phyloP scores from a whole-genome alignment of 2,888 invertebrate genomes.

The Harmothoe impar region DNA sequence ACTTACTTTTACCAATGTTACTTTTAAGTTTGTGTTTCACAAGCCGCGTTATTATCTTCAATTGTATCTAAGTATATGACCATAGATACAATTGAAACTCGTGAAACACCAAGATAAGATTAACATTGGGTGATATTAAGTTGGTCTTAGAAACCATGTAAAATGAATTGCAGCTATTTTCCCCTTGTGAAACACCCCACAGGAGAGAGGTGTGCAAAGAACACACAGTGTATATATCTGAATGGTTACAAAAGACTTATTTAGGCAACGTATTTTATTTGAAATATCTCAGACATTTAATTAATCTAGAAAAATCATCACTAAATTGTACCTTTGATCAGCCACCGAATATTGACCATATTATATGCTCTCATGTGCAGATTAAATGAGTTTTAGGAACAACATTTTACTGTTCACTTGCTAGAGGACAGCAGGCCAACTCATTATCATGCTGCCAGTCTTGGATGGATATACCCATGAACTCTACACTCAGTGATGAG shows the following conservation, averaged over 20 bases:
- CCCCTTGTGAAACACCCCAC: too few relatives aligned
- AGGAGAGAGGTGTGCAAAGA: neutral
- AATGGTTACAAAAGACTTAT: neutral
- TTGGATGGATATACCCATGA: neutral
- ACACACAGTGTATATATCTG: slow-evolving; percentile 5
- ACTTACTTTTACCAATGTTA: too few relatives aligned
- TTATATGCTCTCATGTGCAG: neutral
- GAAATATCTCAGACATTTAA: neutral
- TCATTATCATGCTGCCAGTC: neutral
- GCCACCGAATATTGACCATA: neutral
- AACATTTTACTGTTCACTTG: neutral
- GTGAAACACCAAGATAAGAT: too few relatives aligned
- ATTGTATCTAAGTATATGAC: too few relatives aligned
- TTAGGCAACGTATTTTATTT: neutral
- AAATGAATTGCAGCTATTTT: too few relatives aligned
- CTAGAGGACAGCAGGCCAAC: neutral
- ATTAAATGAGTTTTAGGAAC: neutral
- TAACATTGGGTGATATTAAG: too few relatives aligned
- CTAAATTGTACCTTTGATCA: neutral
- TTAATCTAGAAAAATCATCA: neutral
- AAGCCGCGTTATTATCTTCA: too few relatives aligned
- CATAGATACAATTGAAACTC: too few relatives aligned
- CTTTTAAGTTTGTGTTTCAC: too few relatives aligned
- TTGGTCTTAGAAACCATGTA: too few relatives aligned
- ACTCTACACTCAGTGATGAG: neutral